Evolutionary conservation across 2,888 invertebrate species (phyloP), one percentile per base, ranked within the genome.

Genomic region (Ophioninae sp.): DNA sequence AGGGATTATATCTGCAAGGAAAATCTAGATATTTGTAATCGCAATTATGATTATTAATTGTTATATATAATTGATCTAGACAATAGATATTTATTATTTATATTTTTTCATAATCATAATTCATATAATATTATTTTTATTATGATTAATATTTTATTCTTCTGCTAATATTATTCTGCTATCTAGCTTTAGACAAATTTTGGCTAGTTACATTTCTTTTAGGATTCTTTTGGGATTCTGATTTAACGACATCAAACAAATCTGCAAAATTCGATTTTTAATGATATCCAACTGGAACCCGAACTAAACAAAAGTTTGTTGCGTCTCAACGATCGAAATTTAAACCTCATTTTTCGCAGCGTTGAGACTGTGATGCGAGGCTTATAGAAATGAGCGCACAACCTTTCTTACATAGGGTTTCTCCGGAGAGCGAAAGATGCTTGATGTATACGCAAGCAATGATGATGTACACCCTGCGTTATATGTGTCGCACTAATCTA

Each of bases 371-470:
- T 37, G 37, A 69, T 23, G 64, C 30, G 58, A 81, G 44, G 6
- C 61, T 67, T 13, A 67, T 77, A 44, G 7, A 61, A 72, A 22
- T 81, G 61, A 9, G 23, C 61, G 23, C 39, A 72, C 67, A 76
- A 65, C 39, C 72, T 77, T n/a, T n/a, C 69, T 23, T 37, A 58
- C 30, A 17, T 56, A 61, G n/a, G 81, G 72, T 81, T 81, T 72
- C 59, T 58, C 61, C 9, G 13, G 13, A 20, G 58, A 9, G 67
- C 10, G 3, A 61, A 44, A 77, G 59, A 17, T 74, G 39, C 51
- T 68, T 9, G 23, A 23, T 65, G 22, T 65, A 8, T n/a, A 61
- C 30, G 30, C 30, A 30, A 30, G 44, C 17, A 5, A 30, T 44
- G 58, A 61, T 22, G 41, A 72, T 78, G 78, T 30, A 30, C 30